These are phyloP conservation scores for Rynchops niger DNA, from an alignment of 2,113 vertebrate genomes.

Conservation along the genomic window DNA sequence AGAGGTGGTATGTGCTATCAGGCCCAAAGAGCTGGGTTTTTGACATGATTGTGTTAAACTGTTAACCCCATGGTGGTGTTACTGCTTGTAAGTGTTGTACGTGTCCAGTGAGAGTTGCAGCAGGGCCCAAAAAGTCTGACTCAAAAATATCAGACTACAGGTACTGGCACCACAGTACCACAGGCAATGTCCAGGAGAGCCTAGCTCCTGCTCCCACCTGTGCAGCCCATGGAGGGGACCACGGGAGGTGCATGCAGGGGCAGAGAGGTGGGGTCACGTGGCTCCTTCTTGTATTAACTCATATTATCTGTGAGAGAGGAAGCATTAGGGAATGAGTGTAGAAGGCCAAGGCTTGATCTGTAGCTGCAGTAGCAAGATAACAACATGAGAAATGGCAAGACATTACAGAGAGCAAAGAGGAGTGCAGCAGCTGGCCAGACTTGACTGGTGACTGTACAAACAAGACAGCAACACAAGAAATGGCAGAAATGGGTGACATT, in stretches of 20 bases:
- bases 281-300: not conserved
- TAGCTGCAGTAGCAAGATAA: not conserved
- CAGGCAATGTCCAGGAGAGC: not conserved
- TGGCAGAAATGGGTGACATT: not conserved
- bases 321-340: not conserved
- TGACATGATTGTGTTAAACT: not conserved
- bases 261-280: not conserved
- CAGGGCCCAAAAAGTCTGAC: not conserved
- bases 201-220: not conserved
- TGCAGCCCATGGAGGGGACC: not conserved
- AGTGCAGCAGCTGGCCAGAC: not conserved
- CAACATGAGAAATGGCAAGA: not conserved
- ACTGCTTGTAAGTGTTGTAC: not conserved
- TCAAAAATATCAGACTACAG: not conserved
- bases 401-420: not conserved
- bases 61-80: not conserved
- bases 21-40: not conserved
- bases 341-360: not conserved
- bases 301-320: not conserved
- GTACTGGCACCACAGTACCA: not conserved
- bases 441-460: not conserved
- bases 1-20: not conserved
- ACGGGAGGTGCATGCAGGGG: accelerated
- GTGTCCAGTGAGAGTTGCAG: not conserved
- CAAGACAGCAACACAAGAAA: not conserved